Base-by-base conservation (phyloP, 1,140 invertebrate genomes). In the Pararge aegeria region DNA sequence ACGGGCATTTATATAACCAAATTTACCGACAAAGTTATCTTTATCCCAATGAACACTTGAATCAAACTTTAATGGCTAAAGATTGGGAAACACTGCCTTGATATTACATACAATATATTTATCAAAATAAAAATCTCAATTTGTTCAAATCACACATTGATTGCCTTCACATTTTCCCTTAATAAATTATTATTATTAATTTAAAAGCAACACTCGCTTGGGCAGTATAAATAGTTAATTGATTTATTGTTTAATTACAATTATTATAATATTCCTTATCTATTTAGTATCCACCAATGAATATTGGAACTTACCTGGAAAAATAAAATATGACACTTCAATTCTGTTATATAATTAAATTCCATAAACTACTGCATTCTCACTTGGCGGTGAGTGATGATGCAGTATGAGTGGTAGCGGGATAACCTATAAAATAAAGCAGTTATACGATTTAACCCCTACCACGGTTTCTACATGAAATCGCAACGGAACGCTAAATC, bases 171-270 rank as follows among this genome's bases (percentile, higher is more conserved):
- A 49, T 53, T 48, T 58, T 46, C 18, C 21, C 21, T 34, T 59
- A 52, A 44, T 34, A 59, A 46, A 61, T 49, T 59, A 59, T 34
- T n/a, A 3, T 34, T 34, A 59, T 24, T 21, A 24, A 4, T 24
- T 24, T 30, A 53, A 49, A 61, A 61, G 58, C 58, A 60, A 53
- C 58, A 48, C 58, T 61, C 51, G 51, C 51, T 54, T 38, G 58
- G 58, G 58, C 58, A 61, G 51, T 61, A 61, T 20, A 59, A 51
- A 27, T 49, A 61, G 53, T 60, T 60, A 34, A 42, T 59, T 53
- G 42, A 53, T 38, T 24, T 37, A 24, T 49, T n/a, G 49, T 61
- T 54, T 13, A 61, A 61, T 20, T 46, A 49, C 12, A 42, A 15
- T 20, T 46, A 20, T 10, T 48, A 10, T 12, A 15, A 21, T 20